A percentile compares a stretch with the other conserved stretches of the same genome.
Evolutionary conservation across 2,888 invertebrate genomes (phyloP).

Genomic region (Orchesella flavescens): DNA sequence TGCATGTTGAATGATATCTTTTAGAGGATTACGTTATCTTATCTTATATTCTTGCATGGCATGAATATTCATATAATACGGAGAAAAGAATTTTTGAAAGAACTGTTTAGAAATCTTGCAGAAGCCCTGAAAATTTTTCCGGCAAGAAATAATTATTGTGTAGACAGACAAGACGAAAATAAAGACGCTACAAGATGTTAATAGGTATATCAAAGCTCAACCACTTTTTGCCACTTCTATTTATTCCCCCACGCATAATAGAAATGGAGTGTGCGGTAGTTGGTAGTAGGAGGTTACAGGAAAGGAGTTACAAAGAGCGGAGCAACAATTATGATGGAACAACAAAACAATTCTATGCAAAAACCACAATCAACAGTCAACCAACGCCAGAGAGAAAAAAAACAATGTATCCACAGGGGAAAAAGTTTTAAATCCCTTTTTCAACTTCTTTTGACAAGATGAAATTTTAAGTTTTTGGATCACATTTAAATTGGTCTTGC

Average conservation of each 20-base stretch:
- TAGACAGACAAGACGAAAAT: background rate
- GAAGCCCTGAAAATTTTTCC: background rate
- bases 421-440: constrained; percentile 25
- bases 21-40: background rate
- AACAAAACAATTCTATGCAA: too few species aligned
- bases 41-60: background rate
- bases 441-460: constrained; percentile 29
- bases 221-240: background rate
- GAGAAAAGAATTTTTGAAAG: background rate
- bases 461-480: constrained; percentile 31
- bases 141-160: background rate
- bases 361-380: background rate
- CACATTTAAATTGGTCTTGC: constrained; percentile 22
- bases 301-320: background rate
- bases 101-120: background rate
- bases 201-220: background rate
- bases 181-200: too few species aligned
- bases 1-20: too few species aligned
- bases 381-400: too few species aligned
- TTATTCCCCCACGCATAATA: constrained; percentile 49
- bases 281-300: background rate
- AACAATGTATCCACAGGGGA: constrained; percentile 25
- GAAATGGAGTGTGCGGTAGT: background rate
- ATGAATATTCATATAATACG: background rate
- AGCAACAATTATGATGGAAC: too few species aligned